phyloP scores from a whole-genome alignment of 2,113 vertebrate genomes.

The Bungarus multicinctus region DNA sequence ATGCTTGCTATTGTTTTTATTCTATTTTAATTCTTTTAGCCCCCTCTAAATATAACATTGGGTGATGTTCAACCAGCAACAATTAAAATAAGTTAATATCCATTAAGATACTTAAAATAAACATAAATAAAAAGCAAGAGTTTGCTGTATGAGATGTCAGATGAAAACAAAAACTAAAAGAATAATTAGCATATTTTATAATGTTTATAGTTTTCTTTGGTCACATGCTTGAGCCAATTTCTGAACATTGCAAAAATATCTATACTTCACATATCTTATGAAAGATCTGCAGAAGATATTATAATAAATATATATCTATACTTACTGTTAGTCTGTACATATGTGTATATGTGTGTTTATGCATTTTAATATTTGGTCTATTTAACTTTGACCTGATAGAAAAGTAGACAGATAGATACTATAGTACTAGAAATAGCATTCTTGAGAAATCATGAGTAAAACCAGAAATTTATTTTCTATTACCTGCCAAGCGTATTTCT shows the following conservation, averaged over 20 bases:
- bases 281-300: neutral
- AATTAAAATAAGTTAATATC: neutral
- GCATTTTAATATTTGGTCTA: neutral
- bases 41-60: neutral
- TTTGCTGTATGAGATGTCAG: neutral
- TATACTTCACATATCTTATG: neutral
- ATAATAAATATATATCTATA: neutral
- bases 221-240: neutral
- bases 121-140: neutral
- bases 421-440: neutral
- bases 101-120: neutral
- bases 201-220: neutral
- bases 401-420: neutral
- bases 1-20: neutral
- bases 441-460: constrained; percentile 27
- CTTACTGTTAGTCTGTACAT: neutral
- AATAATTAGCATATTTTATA: neutral
- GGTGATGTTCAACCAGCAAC: neutral
- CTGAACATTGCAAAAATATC: neutral
- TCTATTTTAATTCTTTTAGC: neutral
- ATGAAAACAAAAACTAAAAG: neutral
- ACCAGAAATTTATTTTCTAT: constrained; percentile 39
- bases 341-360: neutral
- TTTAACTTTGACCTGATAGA: neutral
- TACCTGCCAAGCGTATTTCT: constrained; percentile 60